These are phyloP conservation scores for Stictonetta naevosa DNA, from an alignment of 2,113 vertebrate species.

Conservation along the genomic window DNA sequence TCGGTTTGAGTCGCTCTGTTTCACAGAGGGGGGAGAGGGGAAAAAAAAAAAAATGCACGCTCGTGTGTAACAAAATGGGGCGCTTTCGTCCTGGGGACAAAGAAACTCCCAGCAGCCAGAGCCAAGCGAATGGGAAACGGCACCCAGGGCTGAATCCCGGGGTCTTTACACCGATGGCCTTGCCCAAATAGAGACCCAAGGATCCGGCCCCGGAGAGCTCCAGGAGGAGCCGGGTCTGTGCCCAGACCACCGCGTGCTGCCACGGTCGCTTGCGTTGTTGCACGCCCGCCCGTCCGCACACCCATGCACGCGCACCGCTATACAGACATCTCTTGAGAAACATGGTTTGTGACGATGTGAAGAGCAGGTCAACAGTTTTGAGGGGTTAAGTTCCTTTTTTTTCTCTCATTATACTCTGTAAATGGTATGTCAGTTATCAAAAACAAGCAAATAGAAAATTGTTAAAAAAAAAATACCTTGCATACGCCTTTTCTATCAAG, in stretches of 20 bases:
- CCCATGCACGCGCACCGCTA: not conserved
- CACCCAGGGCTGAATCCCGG: not conserved
- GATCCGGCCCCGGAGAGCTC: not conserved
- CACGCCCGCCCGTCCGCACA: not conserved
- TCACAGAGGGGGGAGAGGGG: not conserved
- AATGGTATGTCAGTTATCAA: constrained; percentile 83
- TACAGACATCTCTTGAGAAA: constrained; percentile 58
- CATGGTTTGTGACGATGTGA: constrained; percentile 75
- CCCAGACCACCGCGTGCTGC: not conserved
- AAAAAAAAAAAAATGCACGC: not conserved
- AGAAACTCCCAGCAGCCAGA: constrained; percentile 20
- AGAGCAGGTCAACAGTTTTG: constrained; percentile 85
- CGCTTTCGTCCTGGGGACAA: not conserved
- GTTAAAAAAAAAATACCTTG: constrained; percentile 77
- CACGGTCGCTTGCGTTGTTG: not conserved
- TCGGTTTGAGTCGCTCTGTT: not conserved
- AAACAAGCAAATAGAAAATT: constrained; percentile 81
- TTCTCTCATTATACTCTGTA: constrained; percentile 83
- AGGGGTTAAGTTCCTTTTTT: constrained; percentile 83
- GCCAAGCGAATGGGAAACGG: constrained; percentile 36
- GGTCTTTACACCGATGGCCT: not conserved
- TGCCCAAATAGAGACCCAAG: not conserved
- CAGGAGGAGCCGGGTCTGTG: not conserved
- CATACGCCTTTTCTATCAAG: constrained; percentile 90
- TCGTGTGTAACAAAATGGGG: not conserved